Evolutionary conservation across 2,797 vertebrate genomes (phyloP).

Genomic region (Oryzias sinensis): DNA sequence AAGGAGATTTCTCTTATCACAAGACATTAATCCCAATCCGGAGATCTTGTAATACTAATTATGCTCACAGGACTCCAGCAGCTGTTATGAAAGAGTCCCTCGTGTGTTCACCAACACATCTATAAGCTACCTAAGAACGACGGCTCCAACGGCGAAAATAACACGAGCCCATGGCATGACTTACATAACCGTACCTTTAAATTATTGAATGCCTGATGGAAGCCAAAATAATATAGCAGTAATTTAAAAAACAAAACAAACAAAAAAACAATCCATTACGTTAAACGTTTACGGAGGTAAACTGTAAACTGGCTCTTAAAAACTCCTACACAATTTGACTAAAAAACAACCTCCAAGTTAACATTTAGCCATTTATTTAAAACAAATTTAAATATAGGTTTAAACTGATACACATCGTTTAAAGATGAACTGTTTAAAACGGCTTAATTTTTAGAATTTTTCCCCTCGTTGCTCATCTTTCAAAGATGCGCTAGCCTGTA

Average conservation of each 20-base stretch:
- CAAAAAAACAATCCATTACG: too few relatives aligned
- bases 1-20: too few relatives aligned
- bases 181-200: conserved; percentile 58
- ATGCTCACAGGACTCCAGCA: conserved; percentile 15
- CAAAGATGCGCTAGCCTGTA: conserved; percentile 1
- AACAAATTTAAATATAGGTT: too few relatives aligned
- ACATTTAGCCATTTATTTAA: neutral
- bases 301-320: too few relatives aligned
- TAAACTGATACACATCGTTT: too few relatives aligned
- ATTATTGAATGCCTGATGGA: conserved; percentile 17
- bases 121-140: conserved; percentile 28
- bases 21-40: too few relatives aligned
- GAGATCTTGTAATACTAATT: neutral
- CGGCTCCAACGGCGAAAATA: conserved; percentile 52
- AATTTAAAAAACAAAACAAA: too few relatives aligned
- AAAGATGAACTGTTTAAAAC: neutral
- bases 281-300: too few relatives aligned
- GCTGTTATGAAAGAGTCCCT: conserved; percentile 47
- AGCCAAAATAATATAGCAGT: neutral
- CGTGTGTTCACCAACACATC: conserved; percentile 24
- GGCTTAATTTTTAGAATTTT: neutral
- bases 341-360: conserved; percentile 10
- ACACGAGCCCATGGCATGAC: conserved; percentile 64
- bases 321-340: too few relatives aligned
- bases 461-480: neutral